These are phyloP conservation scores for Nymphalis c-album DNA, from an alignment of 2,888 invertebrate species.

Conservation along the genomic window DNA sequence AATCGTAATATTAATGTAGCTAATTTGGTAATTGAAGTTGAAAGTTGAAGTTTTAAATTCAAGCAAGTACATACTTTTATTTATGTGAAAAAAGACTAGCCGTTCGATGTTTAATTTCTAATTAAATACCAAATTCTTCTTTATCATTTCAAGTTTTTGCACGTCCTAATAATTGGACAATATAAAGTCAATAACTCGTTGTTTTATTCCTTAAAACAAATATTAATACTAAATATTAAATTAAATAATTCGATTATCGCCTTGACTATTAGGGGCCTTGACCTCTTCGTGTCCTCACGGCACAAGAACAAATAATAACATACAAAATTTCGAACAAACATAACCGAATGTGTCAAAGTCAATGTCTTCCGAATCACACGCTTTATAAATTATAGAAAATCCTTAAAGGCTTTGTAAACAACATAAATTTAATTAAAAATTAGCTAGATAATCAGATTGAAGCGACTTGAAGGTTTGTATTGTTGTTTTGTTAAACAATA, in stretches of 20 bases:
- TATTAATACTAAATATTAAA: slow-evolving; percentile 29
- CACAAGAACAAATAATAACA: slow-evolving; percentile 48
- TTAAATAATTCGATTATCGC: slow-evolving; percentile 37
- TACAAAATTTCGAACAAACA: slow-evolving; percentile 55
- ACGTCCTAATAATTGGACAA: no score
- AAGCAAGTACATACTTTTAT: no score
- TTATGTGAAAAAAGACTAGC: no score
- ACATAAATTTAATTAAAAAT: slow-evolving; percentile 25
- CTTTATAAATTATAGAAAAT: slow-evolving; percentile 20
- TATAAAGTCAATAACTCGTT: neutral
- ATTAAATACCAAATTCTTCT: no score
- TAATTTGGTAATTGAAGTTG: no score
- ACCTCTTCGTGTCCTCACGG: slow-evolving; percentile 49
- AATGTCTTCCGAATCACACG: slow-evolving; percentile 44
- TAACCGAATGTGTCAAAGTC: slow-evolving; percentile 58
- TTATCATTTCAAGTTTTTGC: no score
- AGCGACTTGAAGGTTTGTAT: slow-evolving; percentile 1
- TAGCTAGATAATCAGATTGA: slow-evolving; percentile 20
- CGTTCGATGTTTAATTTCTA: no score
- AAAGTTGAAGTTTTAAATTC: no score
- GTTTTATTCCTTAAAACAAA: slow-evolving; percentile 28
- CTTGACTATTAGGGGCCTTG: slow-evolving; percentile 52
- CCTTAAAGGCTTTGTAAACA: slow-evolving; percentile 27
- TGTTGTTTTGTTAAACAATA: slow-evolving; percentile 6
- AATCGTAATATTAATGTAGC: no score